These are phyloP conservation scores for Danionella cerebrum DNA, from an alignment of 2,113 vertebrate species.

Conservation along the genomic window DNA sequence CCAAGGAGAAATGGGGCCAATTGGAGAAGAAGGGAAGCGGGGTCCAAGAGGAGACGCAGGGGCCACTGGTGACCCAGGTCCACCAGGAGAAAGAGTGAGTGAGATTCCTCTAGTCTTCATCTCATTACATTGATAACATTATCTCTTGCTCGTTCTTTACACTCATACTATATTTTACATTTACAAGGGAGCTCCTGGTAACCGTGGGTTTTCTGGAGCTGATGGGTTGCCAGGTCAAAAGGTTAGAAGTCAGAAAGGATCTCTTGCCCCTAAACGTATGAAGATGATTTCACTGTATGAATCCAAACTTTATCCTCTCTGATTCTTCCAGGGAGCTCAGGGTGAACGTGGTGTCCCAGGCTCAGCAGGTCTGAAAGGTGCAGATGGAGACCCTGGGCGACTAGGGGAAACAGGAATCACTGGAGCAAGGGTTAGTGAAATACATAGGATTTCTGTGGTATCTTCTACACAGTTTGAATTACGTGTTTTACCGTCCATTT, in stretches of 20 bases:
- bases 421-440: constrained; percentile 81
- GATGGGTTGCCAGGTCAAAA: constrained; percentile 92
- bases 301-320: not conserved
- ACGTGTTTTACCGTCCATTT: constrained; percentile 14
- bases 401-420: constrained; percentile 86
- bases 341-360: constrained; percentile 84
- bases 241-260: no score
- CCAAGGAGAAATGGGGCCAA: constrained; percentile 79
- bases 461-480: no score
- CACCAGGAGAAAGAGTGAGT: constrained; percentile 83
- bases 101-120: not conserved
- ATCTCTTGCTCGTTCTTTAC: not conserved
- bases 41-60: constrained; percentile 86
- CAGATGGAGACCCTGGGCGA: constrained; percentile 84
- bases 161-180: not conserved
- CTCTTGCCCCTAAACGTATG: no score
- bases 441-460: not conserved
- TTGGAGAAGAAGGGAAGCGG: constrained; percentile 93
- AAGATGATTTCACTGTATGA: not conserved
- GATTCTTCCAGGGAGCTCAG: constrained; percentile 73
- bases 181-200: constrained; percentile 83
- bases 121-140: not conserved
- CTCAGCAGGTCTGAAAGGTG: constrained; percentile 78
- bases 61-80: constrained; percentile 72
- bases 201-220: constrained; percentile 89